Evolutionary conservation across 1,140 invertebrate genomes (phyloP), one percentile per base, ranked within the genome.

Genomic region (Drosophila setifemur): DNA sequence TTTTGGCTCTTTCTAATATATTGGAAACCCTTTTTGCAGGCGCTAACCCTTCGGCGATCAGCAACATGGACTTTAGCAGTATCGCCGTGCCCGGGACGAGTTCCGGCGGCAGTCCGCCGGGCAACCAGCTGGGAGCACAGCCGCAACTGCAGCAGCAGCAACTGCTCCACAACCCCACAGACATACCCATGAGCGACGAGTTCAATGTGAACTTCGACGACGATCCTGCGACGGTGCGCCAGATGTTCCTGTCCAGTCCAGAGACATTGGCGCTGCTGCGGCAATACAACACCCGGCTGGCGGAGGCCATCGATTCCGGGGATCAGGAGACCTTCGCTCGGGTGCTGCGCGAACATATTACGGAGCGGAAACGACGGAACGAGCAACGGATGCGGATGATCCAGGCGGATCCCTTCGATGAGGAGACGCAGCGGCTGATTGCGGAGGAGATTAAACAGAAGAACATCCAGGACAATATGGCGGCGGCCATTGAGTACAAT

Each of bases 381-480:
- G 93, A 94, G 79, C 96, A 97, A 88, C 92, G 96, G 73, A 92
- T 97, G 12, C 93, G 95, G 85, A 96, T 99, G 93, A 93, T 98
- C 91, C 54, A 61, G 75, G 97, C 97, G 1, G 96, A 98, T 93
- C 97, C 97, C 0, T 99, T 99, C 91, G 97, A 99, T 91, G 94
- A 96, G 1, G 97, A 98, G 91, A 96, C 97, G 0, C 98, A 99
- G 90, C 93, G 95, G 71, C 92, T 98, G 52, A 99, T 99, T 79
- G 97, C 97, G 9, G 97, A 98, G 89, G 97, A 98, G 92, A 99
- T 99, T 53, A 93, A 95, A 73, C 95, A 97, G 82, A 97, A 98
- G 89, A 99, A 99, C 91, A 98, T 99, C 57, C 97, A 99, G 92
- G 96, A 96, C 0, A 99, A 99, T 90, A 99, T 99, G 98, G 97